phyloP scores from a whole-genome alignment of 2,888 invertebrate species.

The Molorchus minor region DNA sequence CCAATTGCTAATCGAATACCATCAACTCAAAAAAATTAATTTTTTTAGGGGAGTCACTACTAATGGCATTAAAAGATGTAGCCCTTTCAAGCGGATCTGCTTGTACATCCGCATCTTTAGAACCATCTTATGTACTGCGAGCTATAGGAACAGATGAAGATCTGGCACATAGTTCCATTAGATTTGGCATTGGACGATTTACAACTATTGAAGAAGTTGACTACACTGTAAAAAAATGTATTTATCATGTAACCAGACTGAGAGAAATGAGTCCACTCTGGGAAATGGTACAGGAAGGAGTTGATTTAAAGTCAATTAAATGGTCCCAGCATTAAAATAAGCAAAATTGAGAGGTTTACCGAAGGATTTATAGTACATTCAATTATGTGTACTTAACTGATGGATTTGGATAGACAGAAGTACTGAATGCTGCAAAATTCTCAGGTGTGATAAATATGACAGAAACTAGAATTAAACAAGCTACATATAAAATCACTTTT shows the following conservation, averaged over 20 bases:
- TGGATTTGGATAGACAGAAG: no score
- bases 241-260: slow-evolving; percentile 86
- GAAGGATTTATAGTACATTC: neutral
- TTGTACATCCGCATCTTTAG: slow-evolving; percentile 97
- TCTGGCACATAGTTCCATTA: slow-evolving; percentile 97
- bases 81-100: slow-evolving; percentile 98
- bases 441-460: no score
- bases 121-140: slow-evolving; percentile 97
- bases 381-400: no score
- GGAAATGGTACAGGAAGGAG: slow-evolving; percentile 99
- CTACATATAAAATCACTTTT: no score
- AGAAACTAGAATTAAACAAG: no score
- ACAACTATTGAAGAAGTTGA: slow-evolving; percentile 95
- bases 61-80: slow-evolving; percentile 98
- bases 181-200: slow-evolving; percentile 97
- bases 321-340: slow-evolving; percentile 93
- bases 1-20: no score
- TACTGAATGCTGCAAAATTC: no score
- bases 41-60: slow-evolving; percentile 84
- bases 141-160: slow-evolving; percentile 99
- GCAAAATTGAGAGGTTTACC: neutral
- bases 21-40: no score
- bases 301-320: slow-evolving; percentile 95
- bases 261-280: slow-evolving; percentile 99
- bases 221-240: slow-evolving; percentile 92